Evolutionary conservation across 2,888 invertebrate species (phyloP).

Genomic region (Candidula unifasciata): DNA sequence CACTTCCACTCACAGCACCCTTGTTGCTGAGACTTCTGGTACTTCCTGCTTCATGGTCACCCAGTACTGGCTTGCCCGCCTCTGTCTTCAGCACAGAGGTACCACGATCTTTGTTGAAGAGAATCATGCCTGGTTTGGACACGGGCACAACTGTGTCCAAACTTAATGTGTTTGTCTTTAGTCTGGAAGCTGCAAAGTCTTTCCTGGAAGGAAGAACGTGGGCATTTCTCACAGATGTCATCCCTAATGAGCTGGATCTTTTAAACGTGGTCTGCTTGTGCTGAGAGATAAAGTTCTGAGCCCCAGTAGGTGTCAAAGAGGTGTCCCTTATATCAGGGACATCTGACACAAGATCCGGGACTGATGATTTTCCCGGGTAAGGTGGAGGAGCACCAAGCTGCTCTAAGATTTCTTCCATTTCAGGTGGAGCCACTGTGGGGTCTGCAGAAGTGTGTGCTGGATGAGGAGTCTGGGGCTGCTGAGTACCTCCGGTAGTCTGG

Average conservation of each 20-base stretch:
- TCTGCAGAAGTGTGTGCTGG: constrained; percentile 64
- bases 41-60: constrained; percentile 18
- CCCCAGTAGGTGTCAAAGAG: background rate
- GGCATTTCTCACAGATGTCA: constrained; percentile 10
- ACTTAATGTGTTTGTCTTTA: constrained; percentile 28
- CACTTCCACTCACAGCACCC: background rate
- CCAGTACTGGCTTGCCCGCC: background rate
- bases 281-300: background rate
- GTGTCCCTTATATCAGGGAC: background rate
- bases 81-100: constrained; percentile 46
- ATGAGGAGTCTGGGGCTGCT: constrained; percentile 12
- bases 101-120: constrained; percentile 7
- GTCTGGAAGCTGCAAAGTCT: constrained; percentile 13
- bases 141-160: constrained; percentile 46
- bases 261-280: constrained; percentile 19
- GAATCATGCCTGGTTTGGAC: constrained; percentile 36
- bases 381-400: constrained; percentile 51
- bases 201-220: constrained; percentile 33
- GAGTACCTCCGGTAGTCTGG: constrained; percentile 17
- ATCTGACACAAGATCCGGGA: background rate
- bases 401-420: constrained; percentile 54
- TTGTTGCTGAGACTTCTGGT: background rate
- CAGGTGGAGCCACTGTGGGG: constrained; percentile 51
- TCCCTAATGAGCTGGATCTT: constrained; percentile 41
- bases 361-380: constrained; percentile 39